Conservation (phyloP, 2,113 vertebrate species). For the Serinus canaria region DNA sequence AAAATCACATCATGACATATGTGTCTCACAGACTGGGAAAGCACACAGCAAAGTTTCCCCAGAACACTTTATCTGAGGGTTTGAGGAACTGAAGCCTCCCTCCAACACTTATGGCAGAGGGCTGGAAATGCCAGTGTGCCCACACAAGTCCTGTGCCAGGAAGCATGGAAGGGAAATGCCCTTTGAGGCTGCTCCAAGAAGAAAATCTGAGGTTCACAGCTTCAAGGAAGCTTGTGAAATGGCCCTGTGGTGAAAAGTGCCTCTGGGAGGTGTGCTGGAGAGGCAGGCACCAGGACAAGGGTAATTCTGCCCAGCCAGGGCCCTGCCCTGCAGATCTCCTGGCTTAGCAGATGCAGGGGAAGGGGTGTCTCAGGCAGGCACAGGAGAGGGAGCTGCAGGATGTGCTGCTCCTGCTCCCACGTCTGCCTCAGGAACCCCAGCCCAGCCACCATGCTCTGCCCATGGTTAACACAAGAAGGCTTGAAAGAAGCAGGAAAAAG, state of each 20-base stretch:
- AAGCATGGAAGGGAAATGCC: neutral
- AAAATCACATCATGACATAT: neutral
- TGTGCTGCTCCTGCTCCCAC: accelerated
- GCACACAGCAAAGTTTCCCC: neutral
- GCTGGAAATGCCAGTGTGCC: neutral
- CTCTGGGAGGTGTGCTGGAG: neutral
- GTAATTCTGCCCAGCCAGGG: neutral
- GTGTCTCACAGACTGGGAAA: neutral
- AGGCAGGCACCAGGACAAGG: neutral
- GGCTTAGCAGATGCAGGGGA: neutral
- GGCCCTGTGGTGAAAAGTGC: too few species aligned
- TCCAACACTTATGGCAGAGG: accelerated
- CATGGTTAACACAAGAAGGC: neutral
- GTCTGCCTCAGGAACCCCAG: neutral
- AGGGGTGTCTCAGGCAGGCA: too few species aligned
- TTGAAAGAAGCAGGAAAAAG: neutral
- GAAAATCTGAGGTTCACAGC: neutral
- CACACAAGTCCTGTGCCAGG: neutral
- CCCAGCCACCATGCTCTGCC: neutral
- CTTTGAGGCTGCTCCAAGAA: neutral
- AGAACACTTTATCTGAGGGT: neutral
- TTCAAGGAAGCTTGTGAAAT: neutral
- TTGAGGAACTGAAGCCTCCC: neutral
- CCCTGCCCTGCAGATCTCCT: neutral
- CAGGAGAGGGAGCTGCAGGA: neutral